Conservation (phyloP, 2,113 vertebrate genomes). For the Ploceus nigricollis region DNA sequence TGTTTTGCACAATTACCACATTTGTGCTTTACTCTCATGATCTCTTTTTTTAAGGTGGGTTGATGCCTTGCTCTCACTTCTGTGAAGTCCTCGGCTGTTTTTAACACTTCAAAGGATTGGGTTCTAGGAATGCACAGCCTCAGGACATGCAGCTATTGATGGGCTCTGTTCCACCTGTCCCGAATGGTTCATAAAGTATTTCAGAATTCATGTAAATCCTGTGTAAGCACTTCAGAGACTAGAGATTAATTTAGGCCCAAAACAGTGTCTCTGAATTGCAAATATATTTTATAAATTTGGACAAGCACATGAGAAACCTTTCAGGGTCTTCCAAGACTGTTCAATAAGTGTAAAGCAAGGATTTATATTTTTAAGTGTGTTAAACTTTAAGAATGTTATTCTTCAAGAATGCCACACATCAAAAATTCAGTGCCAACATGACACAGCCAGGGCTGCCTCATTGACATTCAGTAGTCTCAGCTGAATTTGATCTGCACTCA, state of each 20-base stretch:
- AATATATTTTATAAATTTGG: not conserved
- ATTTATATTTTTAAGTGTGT: not conserved
- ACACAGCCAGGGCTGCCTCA: not conserved
- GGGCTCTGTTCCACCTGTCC: constrained; percentile 17
- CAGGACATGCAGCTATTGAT: not conserved
- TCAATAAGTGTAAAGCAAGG: not conserved
- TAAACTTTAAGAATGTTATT: not conserved
- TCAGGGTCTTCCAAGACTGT: not conserved
- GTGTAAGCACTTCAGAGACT: not conserved
- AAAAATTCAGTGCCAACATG: not conserved
- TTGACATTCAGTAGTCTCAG: not conserved
- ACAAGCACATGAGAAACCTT: not conserved
- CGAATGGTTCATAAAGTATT: not conserved
- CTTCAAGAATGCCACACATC: not conserved
- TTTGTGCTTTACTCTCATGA: not conserved
- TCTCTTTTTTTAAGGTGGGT: not conserved
- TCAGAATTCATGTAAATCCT: not conserved
- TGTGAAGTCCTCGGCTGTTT: not conserved
- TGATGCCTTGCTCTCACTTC: not conserved
- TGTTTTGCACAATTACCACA: not conserved
- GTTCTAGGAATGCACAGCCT: constrained; percentile 6
- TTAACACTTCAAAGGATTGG: constrained; percentile 24
- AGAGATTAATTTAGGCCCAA: not conserved
- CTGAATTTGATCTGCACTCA: not conserved
- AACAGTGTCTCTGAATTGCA: not conserved